A percentile compares a stretch with the other conserved stretches of the same genome.
phyloP scores from a whole-genome alignment of 2,797 vertebrate genomes.

The Fratercula arctica region DNA sequence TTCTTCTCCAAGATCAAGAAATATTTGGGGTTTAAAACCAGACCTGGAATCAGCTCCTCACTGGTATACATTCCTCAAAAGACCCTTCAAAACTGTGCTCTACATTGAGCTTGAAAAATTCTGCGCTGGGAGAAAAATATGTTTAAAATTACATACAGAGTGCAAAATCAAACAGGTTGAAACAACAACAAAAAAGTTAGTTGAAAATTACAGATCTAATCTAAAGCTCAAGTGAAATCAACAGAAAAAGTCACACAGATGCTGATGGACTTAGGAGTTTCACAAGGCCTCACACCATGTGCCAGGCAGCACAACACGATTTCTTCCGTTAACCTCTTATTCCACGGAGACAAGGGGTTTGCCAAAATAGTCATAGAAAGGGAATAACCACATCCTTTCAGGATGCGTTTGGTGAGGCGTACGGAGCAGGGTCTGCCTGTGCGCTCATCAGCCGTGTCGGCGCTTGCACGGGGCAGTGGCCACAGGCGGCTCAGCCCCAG shows the following conservation, averaged over 20 bases:
- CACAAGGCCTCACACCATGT: background rate
- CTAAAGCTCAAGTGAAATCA: conserved; percentile 52
- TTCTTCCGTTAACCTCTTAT: background rate
- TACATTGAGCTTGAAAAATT: background rate
- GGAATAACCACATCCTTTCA: background rate
- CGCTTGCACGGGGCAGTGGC: rapidly evolving
- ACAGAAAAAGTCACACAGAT: conserved; percentile 22
- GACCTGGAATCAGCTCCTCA: background rate
- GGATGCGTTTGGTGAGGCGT: rapidly evolving
- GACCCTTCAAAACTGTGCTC: background rate
- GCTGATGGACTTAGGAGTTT: background rate
- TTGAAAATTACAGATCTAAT: conserved; percentile 59
- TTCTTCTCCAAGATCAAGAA: background rate
- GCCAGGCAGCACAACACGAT: background rate
- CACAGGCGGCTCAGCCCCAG: background rate
- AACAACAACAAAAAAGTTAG: background rate
- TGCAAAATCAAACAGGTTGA: background rate
- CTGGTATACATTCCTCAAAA: background rate
- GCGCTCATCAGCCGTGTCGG: rapidly evolving
- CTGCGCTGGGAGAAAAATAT: background rate
- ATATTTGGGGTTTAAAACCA: background rate
- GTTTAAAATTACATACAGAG: background rate
- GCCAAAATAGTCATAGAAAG: background rate
- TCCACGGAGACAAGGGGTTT: background rate
- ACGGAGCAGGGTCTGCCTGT: background rate